These are phyloP conservation scores for Notoglanidium macrostoma DNA, from an alignment of 2,797 vertebrate species.

Conservation along the genomic window DNA sequence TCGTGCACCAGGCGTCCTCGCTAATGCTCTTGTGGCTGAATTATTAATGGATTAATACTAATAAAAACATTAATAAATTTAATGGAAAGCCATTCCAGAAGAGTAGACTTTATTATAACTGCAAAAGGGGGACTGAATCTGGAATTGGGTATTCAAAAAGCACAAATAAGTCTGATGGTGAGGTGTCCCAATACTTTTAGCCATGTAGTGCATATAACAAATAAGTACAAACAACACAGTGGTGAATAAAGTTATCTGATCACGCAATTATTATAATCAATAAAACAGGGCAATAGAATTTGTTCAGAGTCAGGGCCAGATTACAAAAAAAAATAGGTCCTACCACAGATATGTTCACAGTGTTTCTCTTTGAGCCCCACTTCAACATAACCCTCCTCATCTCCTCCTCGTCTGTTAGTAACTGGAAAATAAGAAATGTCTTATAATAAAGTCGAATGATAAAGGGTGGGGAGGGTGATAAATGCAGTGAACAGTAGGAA, in stretches of 20 bases:
- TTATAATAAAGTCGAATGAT: background rate
- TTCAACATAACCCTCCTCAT: background rate
- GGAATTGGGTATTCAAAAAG: background rate
- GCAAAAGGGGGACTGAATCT: background rate
- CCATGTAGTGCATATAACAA: background rate
- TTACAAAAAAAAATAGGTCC: background rate
- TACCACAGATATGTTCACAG: background rate
- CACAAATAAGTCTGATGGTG: no score
- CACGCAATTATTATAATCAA: background rate
- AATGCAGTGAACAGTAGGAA: background rate
- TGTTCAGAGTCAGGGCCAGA: background rate
- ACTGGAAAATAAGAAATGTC: background rate
- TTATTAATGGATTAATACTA: no score
- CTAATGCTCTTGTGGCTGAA: background rate
- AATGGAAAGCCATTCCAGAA: background rate
- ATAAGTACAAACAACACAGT: background rate
- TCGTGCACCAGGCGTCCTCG: background rate
- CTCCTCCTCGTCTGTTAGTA: background rate
- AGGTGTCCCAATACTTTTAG: background rate
- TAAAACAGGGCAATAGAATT: background rate
- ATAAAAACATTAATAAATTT: no score
- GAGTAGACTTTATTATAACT: background rate
- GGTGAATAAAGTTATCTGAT: background rate
- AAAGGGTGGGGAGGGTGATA: background rate
- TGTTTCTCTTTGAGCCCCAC: background rate